phyloP scores from a whole-genome alignment of 2,888 invertebrate genomes.

The Brachyopa scutellaris region DNA sequence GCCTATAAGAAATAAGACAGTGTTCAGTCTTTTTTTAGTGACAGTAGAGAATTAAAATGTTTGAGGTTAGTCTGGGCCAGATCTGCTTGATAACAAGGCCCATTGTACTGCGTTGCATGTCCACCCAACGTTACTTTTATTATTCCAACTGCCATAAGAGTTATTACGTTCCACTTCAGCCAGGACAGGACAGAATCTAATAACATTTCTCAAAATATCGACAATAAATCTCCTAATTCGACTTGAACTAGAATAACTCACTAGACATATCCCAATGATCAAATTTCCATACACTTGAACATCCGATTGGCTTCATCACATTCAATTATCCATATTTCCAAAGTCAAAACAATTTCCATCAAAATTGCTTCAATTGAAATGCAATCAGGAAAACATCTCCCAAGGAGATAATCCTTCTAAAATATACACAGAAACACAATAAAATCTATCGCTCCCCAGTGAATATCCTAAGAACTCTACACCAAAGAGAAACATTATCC shows the following conservation, averaged over 20 bases:
- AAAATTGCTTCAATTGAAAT: slow-evolving; percentile 47
- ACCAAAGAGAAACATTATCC: slow-evolving; percentile 26
- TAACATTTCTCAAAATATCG: no score
- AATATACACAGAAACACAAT: not conserved
- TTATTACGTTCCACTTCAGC: no score
- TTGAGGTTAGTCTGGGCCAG: no score
- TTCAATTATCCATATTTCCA: slow-evolving; percentile 13
- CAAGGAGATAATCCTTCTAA: not conserved
- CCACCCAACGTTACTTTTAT: no score
- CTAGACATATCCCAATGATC: not conserved
- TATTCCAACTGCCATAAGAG: no score
- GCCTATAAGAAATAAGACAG: no score
- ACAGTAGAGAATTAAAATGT: no score
- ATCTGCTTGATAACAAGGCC: no score
- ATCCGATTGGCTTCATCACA: not conserved
- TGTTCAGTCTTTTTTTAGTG: no score
- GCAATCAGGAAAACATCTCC: slow-evolving; percentile 21
- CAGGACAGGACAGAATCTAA: no score
- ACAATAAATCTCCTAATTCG: no score
- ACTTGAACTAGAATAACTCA: not conserved
- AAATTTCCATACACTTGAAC: not conserved
- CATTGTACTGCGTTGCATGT: no score
- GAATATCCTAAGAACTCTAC: slow-evolving; percentile 30
- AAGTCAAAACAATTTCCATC: slow-evolving; percentile 8
- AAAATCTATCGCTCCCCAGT: slow-evolving; percentile 40